phyloP scores from a whole-genome alignment of 1,140 invertebrate genomes.

The Drosophila chauvacae region DNA sequence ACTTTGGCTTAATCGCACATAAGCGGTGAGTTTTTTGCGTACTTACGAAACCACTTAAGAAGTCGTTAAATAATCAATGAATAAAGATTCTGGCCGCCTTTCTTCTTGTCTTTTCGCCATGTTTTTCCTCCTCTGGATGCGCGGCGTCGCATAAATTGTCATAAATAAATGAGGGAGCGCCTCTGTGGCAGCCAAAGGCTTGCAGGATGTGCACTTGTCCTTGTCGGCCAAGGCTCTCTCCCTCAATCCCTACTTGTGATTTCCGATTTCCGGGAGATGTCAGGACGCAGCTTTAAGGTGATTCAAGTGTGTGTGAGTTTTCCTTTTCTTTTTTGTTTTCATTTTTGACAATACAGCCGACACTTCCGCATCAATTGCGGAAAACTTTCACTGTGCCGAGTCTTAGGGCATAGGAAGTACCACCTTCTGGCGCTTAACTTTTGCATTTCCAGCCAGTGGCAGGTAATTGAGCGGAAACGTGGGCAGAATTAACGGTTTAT shows the following conservation, averaged over 20 bases:
- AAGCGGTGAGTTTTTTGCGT: conserved; percentile 77
- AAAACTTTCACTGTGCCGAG: conserved; percentile 20
- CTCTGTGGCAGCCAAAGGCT: conserved; percentile 37
- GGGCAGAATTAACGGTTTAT: conserved; percentile 65
- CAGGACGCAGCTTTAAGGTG: background rate
- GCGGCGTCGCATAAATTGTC: conserved; percentile 42
- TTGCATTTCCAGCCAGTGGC: conserved; percentile 20
- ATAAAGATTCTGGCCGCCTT: conserved; percentile 68
- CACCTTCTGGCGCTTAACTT: conserved; percentile 12
- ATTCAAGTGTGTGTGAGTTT: background rate
- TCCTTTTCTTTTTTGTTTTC: background rate
- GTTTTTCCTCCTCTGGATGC: conserved; percentile 23
- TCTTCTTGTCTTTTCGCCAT: conserved; percentile 33
- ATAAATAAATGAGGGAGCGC: conserved; percentile 48
- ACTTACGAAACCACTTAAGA: conserved; percentile 84
- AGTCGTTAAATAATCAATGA: conserved; percentile 85
- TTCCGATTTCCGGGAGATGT: conserved; percentile 5
- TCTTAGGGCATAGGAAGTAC: background rate
- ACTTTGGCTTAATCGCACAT: conserved; percentile 81
- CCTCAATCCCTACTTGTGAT: background rate
- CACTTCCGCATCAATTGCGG: conserved; percentile 8
- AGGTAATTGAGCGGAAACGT: conserved; percentile 80
- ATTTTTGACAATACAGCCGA: conserved; percentile 24
- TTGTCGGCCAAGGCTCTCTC: background rate
- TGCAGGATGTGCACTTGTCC: conserved; percentile 24